Conservation (phyloP, 2,797 vertebrate genomes). For the Semaprochilodus insignis region DNA sequence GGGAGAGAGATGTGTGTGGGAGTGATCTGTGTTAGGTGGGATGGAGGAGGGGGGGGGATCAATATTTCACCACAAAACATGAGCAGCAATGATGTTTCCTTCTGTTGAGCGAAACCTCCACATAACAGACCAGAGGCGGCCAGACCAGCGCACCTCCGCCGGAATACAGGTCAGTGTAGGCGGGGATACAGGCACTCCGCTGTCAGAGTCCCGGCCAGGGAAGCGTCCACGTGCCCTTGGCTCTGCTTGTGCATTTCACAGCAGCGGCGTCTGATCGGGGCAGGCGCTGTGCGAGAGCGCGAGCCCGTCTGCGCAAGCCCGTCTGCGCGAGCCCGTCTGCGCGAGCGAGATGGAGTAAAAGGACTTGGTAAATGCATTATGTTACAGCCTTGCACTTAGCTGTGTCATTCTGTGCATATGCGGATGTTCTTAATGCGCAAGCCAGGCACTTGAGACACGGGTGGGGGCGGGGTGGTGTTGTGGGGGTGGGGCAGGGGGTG, state of each 20-base stretch:
- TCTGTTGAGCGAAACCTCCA: constrained; percentile 63
- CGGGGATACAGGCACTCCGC: constrained; percentile 3
- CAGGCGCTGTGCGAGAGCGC: constrained; percentile 1
- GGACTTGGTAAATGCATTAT: constrained; percentile 63
- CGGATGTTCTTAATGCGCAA: constrained; percentile 58
- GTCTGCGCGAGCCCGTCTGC: neutral
- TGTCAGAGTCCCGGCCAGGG: neutral
- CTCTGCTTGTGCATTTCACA: constrained; percentile 29
- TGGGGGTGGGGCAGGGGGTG: neutral
- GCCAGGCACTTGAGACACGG: constrained; percentile 38
- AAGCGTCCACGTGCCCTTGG: constrained; percentile 18
- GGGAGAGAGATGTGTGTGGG: neutral
- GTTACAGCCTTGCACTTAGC: constrained; percentile 61
- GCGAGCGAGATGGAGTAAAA: constrained; percentile 31
- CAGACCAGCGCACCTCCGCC: constrained; percentile 43
- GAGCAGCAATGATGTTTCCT: constrained; percentile 66
- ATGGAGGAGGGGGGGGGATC: constrained; percentile 48
- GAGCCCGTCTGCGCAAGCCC: neutral
- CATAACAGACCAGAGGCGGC: constrained; percentile 57
- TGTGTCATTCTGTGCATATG: constrained; percentile 61
- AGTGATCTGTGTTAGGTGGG: constrained; percentile 22
- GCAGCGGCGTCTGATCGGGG: constrained; percentile 43
- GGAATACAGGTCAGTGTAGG: constrained; percentile 35
- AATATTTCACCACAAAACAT: constrained; percentile 69
- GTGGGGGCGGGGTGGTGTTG: constrained; percentile 13